A percentile compares a stretch with the other conserved stretches of the same genome.
Conservation (phyloP, 1,140 invertebrate species). For the Platyura marginata region DNA sequence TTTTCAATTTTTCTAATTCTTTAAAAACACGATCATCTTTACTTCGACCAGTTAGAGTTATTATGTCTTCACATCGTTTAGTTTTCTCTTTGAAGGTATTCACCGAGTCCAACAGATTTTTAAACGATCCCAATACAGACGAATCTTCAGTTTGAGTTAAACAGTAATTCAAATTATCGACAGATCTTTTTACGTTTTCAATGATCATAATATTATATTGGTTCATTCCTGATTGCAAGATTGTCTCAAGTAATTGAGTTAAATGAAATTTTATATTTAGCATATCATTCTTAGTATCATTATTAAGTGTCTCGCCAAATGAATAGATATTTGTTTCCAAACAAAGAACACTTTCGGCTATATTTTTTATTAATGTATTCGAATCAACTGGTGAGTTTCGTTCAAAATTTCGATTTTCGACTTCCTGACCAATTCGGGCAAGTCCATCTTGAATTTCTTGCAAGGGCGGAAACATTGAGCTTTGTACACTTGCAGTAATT, state of each 20-base stretch:
- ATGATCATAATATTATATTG: constrained; percentile 16
- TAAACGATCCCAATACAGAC: constrained; percentile 16
- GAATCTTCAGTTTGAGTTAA: constrained; percentile 21
- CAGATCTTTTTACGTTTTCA: constrained; percentile 15
- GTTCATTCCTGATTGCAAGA: constrained; percentile 18
- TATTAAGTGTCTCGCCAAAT: constrained; percentile 6
- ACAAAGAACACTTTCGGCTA: constrained; percentile 21
- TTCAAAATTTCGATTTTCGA: constrained; percentile 13
- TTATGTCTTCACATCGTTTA: constrained; percentile 11
- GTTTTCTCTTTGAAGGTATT: constrained; percentile 15
- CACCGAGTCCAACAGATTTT: constrained; percentile 22
- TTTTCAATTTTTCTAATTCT: constrained; percentile 12
- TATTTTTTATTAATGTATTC: constrained; percentile 18
- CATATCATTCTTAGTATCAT: constrained; percentile 12
- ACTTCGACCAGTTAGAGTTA: constrained; percentile 8
- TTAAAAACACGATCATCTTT: constrained; percentile 12
- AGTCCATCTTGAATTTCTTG: constrained; percentile 29
- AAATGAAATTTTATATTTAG: constrained; percentile 17
- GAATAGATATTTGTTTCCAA: constrained; percentile 20
- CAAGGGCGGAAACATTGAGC: constrained; percentile 27
- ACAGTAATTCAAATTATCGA: constrained; percentile 23
- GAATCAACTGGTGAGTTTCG: constrained; percentile 14
- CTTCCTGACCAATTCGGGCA: constrained; percentile 19
- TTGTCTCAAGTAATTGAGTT: constrained; percentile 15
- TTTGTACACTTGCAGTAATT: constrained; percentile 24